A percentile compares a stretch with the other conserved stretches of the same genome.
Evolutionary conservation across 2,888 invertebrate genomes (phyloP).

Genomic region (Capitulum mitella): DNA sequence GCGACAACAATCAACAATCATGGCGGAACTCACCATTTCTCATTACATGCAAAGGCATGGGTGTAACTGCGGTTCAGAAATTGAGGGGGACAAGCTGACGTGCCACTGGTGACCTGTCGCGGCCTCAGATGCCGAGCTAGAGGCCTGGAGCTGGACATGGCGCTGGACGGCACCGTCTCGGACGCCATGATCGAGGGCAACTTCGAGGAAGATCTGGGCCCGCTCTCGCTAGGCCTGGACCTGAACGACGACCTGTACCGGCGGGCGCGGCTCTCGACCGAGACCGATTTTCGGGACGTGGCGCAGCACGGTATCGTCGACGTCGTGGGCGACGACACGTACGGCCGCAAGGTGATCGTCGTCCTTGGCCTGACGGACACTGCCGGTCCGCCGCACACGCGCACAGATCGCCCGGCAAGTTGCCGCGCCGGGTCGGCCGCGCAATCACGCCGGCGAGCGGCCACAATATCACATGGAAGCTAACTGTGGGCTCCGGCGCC

Average conservation of each 20-base stretch:
- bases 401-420: constrained; percentile 45
- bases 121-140: constrained; percentile 36
- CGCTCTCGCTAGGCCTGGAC: constrained; percentile 24
- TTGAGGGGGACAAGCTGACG: too few species aligned
- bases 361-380: constrained; percentile 53
- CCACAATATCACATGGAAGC: background rate
- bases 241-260: constrained; percentile 31
- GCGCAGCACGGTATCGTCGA: constrained; percentile 69
- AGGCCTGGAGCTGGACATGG: constrained; percentile 32
- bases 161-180: constrained; percentile 44
- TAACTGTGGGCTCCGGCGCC: background rate
- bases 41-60: too few species aligned
- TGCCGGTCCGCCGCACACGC: constrained; percentile 39
- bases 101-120: too few species aligned
- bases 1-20: too few species aligned
- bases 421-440: background rate
- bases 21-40: too few species aligned
- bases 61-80: too few species aligned
- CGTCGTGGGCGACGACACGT: constrained; percentile 71
- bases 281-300: constrained; percentile 55
- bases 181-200: constrained; percentile 80
- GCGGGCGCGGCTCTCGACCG: constrained; percentile 30
- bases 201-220: constrained; percentile 77
- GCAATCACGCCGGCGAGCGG: background rate
- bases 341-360: constrained; percentile 90